These are phyloP conservation scores for Chiloscyllium plagiosum DNA, from an alignment of 2,113 vertebrate genomes.

Conservation along the genomic window DNA sequence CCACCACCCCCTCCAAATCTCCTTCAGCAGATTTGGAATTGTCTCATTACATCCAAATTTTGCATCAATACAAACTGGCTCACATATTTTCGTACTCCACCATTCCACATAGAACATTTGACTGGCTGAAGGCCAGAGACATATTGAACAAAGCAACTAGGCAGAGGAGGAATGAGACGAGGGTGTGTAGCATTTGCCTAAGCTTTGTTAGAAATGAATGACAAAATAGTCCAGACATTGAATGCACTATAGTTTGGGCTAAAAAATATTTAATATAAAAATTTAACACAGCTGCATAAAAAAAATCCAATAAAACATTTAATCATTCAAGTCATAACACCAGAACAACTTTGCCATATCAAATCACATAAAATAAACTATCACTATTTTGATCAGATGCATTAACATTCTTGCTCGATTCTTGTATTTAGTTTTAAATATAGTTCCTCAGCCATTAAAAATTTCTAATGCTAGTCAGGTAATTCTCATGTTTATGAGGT, in stretches of 20 bases:
- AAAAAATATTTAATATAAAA: neutral
- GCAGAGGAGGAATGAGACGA: neutral
- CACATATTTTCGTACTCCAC: neutral
- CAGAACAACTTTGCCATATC: neutral
- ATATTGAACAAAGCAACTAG: constrained; percentile 25
- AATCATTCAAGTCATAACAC: neutral
- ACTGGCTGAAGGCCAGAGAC: neutral
- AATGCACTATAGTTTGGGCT: neutral
- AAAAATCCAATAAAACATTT: neutral
- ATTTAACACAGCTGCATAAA: neutral
- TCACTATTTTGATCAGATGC: neutral
- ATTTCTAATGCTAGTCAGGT: neutral
- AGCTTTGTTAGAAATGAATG: constrained; percentile 6
- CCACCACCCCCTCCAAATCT: constrained; percentile 24
- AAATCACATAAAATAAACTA: constrained; percentile 7
- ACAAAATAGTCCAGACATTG: neutral
- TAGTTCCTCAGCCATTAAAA: neutral
- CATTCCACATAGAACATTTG: neutral
- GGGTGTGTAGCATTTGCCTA: neutral
- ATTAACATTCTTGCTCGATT: neutral
- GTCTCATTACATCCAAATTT: constrained; percentile 2
- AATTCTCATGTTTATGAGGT: neutral
- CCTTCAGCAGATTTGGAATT: neutral
- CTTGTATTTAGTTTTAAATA: neutral
- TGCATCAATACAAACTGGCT: neutral